phyloP scores from a whole-genome alignment of 2,113 vertebrate species.

The Sterrhoptilus dennistouni region DNA sequence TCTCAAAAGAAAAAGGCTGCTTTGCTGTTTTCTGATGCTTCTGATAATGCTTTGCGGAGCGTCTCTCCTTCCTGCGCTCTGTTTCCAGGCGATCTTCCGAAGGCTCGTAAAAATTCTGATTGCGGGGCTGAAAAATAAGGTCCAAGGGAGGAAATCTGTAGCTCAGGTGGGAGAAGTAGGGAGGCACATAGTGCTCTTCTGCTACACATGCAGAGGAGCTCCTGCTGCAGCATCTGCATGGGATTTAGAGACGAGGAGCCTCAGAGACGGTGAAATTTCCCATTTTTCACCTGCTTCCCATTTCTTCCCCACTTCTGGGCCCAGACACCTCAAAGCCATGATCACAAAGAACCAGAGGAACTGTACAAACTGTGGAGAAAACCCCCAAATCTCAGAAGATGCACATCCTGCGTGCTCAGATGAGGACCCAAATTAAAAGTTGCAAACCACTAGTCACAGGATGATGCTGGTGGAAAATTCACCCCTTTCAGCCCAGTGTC shows the following conservation, averaged over 20 bases:
- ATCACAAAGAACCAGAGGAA: background rate
- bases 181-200: too few species aligned
- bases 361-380: accelerated
- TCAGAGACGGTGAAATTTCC: accelerated
- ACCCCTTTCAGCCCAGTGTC: background rate
- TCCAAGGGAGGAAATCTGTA: background rate
- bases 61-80: background rate
- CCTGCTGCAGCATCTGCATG: background rate
- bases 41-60: background rate
- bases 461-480: accelerated
- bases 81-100: background rate
- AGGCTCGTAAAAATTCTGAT: background rate
- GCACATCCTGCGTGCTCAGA: accelerated
- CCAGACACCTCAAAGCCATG: background rate
- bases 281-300: background rate
- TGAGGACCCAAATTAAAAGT: background rate
- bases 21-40: background rate
- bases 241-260: background rate
- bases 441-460: accelerated
- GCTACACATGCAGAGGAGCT: accelerated
- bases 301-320: background rate
- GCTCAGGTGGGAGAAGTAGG: background rate
- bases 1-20: background rate
- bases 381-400: background rate
- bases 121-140: background rate